Base-by-base conservation (phyloP, 2,888 invertebrate genomes). In the Terebella lapidaria region DNA sequence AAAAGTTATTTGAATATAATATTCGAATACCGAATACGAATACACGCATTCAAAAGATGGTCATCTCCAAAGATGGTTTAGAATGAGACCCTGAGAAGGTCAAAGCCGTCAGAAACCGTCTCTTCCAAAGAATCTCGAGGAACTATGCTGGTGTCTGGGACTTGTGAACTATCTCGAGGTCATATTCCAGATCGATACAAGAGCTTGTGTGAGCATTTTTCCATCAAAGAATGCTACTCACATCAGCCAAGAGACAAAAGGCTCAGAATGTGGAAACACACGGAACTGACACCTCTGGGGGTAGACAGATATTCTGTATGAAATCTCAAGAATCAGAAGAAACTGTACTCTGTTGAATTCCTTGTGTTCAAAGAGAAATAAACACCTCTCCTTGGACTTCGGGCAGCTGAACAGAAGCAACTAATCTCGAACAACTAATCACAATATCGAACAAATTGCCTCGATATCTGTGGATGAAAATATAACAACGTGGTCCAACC, bases 111-210 rank as follows among this genome's bases (percentile, higher is more conserved):
- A 22, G 5, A 22, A 22, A 49, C 18, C 22, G 49, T 5, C 5
- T 5, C n/a, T 22, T 22, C 49, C 49, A 20, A 5, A 49, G 49
- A n/a, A 10, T 52, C 61, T 54, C 47, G 57, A 63, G 26, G 62
- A 60, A 20, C 46, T 70, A 2, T 27, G 59, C 10, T 20, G 69
- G 15, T 64, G 65, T 28, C 59, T 67, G 3, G 67, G 69, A n/a
- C 57, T 67, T 27, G 49, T 64, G 3, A 59, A 58, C 24, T 64
- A 60, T 25, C 42, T 64, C 1, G 27, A n/a, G 26, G 62, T 60
- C n/a, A n/a, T n/a, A n/a, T n/a, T n/a, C n/a, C n/a, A n/a, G n/a
- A n/a, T n/a, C n/a, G n/a, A n/a, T 22, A 63, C 59, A 15, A 60
- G 62, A 18, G 47, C 64, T 28, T 28, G 57, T n/a, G 45, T 54